phyloP scores from a whole-genome alignment of 2,113 vertebrate species.

The Copsychus sechellarum region DNA sequence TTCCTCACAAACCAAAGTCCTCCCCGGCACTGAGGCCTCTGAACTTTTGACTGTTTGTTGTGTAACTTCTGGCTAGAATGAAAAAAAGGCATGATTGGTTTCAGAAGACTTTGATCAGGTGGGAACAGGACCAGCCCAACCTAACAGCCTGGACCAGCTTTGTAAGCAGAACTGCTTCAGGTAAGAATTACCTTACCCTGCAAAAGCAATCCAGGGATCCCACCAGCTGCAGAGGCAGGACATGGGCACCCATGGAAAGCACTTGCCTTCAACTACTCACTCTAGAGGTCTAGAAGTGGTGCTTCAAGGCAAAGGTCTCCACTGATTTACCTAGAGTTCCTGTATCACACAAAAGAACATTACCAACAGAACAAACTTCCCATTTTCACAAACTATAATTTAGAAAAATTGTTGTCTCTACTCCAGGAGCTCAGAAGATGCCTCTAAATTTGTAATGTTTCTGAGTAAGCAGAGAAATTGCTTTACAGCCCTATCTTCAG shows the following conservation, averaged over 20 bases:
- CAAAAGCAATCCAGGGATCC: neutral
- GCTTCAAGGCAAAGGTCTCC: neutral
- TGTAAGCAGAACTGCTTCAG: neutral
- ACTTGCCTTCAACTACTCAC: neutral
- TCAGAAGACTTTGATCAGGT: neutral
- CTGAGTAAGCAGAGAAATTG: neutral
- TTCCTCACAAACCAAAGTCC: conserved; percentile 18
- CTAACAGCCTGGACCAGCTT: neutral
- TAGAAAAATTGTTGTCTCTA: neutral
- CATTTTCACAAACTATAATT: neutral
- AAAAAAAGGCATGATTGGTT: neutral
- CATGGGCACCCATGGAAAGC: neutral
- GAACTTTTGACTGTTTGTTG: neutral
- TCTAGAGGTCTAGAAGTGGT: neutral
- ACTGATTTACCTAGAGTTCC: neutral
- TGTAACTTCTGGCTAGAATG: neutral
- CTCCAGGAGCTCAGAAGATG: neutral
- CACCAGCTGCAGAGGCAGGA: neutral
- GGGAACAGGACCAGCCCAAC: neutral
- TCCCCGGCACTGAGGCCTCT: neutral
- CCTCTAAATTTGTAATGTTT: neutral
- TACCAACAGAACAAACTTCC: neutral
- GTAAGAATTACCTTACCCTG: neutral
- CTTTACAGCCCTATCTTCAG: neutral
- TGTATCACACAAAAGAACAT: neutral